Base-by-base conservation (phyloP, 2,888 invertebrate species). In the Heliothis peltigera region DNA sequence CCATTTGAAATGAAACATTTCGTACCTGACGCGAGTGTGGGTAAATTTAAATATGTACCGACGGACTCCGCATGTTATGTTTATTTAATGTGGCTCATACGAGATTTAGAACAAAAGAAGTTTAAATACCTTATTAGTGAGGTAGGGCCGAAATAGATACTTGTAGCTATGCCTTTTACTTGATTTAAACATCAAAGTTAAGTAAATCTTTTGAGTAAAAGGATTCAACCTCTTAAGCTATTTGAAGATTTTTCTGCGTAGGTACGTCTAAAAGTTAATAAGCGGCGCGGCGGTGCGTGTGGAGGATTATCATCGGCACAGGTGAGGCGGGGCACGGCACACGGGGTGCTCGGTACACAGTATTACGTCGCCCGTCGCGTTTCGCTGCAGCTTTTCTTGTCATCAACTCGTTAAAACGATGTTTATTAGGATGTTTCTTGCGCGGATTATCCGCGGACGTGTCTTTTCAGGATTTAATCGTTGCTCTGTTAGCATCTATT, bases 381-480 rank as follows among this genome's bases (percentile, higher is more conserved):
- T 55, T 17, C 35, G 25, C 52, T 67, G 68, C 68, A 78, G 84
- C 79, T 85, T 86, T 83, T 70, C 84, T 81, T 83, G 90, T 88
- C 89, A 86, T 84, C 87, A 88, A 88, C 87, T 89, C 89, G 83
- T 91, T 91, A 88, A 86, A 85, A 86, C 86, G 81, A 76, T 89
- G 90, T 92, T 91, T 91, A 91, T 91, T 90, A 90, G 87, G 86
- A 89, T 89, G 89, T 92, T 91, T 89, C 90, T 89, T 83, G 79
- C 77, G 81, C 83, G 86, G 92, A 91, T 93, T 92, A 93, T 90
- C 89, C 79, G 78, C 82, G 84, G 90, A 90, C 92, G 92, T 91
- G 91, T 91, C 89, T 90, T 87, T 87, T 86, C 83, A 86, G 89
- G 92, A 92, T 93, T 93, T 92, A 90, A 92, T 91, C 91, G 91